phyloP scores from a whole-genome alignment of 2,797 vertebrate genomes.

The Balearica regulorum region DNA sequence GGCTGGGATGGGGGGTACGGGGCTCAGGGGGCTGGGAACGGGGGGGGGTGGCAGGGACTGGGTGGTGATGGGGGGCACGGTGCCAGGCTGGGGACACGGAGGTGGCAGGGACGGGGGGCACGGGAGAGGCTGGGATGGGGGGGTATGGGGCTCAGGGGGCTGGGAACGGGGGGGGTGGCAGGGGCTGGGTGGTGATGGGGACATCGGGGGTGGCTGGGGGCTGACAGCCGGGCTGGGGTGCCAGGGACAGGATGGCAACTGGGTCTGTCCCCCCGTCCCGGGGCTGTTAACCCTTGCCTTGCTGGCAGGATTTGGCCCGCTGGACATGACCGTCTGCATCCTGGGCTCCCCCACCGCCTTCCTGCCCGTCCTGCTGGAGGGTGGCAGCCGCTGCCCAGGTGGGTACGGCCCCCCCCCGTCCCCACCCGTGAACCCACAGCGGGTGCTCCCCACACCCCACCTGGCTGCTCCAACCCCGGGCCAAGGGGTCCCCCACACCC shows the following conservation, averaged over 20 bases:
- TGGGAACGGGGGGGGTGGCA: too few relatives aligned
- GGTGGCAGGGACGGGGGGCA: not conserved
- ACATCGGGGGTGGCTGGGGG: not conserved
- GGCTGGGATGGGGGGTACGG: not conserved
- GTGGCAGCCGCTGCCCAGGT: conserved; percentile 42
- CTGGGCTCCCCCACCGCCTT: conserved; percentile 32
- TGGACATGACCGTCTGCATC: conserved; percentile 25
- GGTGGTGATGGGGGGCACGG: not conserved
- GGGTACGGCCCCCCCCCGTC: not conserved
- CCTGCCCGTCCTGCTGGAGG: conserved; percentile 47
- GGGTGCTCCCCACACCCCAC: not conserved
- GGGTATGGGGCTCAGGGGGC: too few relatives aligned
- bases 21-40: too few relatives aligned
- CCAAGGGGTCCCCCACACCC: not conserved
- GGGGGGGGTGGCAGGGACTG: not conserved
- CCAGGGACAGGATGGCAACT: not conserved
- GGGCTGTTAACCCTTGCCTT: not conserved
- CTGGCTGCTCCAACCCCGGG: not conserved
- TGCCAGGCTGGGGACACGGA: not conserved
- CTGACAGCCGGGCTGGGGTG: not conserved
- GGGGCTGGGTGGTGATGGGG: too few relatives aligned
- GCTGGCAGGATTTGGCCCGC: not conserved
- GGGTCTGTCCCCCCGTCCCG: too few relatives aligned
- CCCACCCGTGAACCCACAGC: not conserved
- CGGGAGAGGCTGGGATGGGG: too few relatives aligned